These are phyloP conservation scores for Macroglossus sobrinus DNA, from an alignment of 2,113 vertebrate genomes.

Conservation along the genomic window DNA sequence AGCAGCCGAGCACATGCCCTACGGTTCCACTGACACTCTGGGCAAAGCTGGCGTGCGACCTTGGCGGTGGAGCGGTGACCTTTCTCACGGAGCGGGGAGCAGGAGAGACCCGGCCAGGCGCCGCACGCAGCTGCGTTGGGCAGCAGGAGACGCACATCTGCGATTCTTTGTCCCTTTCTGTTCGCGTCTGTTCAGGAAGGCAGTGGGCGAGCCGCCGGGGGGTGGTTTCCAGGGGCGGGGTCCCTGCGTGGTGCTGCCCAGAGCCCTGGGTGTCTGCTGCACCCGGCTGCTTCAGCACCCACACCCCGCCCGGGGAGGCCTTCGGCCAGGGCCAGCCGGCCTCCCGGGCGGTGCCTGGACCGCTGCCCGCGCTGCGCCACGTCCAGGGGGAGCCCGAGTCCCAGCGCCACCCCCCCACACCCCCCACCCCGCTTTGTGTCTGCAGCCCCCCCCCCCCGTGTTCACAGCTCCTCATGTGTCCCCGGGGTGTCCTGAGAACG, in stretches of 20 bases:
- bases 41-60: background rate
- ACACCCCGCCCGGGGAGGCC: background rate
- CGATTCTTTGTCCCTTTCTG: background rate
- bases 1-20: background rate
- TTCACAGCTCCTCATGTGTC: background rate
- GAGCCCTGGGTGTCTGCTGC: background rate
- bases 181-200: background rate
- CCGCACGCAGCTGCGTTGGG: background rate
- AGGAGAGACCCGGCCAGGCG: rapidly evolving
- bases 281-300: background rate
- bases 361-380: too few relatives aligned
- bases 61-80: background rate
- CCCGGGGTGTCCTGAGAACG: background rate
- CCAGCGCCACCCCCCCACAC: too few relatives aligned
- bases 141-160: background rate
- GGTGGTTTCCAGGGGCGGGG: background rate
- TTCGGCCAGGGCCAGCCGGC: too few relatives aligned
- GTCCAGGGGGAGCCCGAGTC: too few relatives aligned
- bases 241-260: too few relatives aligned
- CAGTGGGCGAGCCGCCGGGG: too few relatives aligned
- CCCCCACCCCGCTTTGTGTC: background rate
- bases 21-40: background rate
- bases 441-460: too few relatives aligned
- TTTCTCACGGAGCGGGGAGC: background rate
- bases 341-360: too few relatives aligned